A percentile compares a stretch with the other conserved stretches of the same genome.
Evolutionary conservation across 2,113 vertebrate species (phyloP).

Genomic region (Pterophyllum scalare): DNA sequence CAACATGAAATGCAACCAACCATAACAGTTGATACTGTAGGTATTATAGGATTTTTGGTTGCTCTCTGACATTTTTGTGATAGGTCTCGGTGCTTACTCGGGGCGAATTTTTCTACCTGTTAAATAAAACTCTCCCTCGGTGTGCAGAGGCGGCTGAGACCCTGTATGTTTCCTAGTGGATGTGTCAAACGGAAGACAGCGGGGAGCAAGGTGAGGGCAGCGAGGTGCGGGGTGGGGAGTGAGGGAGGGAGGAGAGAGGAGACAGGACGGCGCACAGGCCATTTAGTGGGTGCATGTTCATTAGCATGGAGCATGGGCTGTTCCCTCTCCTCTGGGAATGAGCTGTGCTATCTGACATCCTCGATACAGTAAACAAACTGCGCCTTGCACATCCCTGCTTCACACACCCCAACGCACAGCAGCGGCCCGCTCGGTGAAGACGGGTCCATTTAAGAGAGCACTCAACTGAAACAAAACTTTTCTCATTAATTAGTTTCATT

Average conservation of each 20-base stretch:
- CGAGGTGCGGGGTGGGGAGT: conserved; percentile 23
- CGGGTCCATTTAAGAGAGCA: conserved; percentile 41
- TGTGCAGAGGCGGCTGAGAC: conserved; percentile 53
- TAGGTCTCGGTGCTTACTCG: conserved; percentile 40
- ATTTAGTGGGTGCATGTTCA: conserved; percentile 76
- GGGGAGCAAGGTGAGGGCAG: conserved; percentile 65
- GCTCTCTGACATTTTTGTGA: conserved; percentile 59
- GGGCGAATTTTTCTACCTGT: conserved; percentile 50
- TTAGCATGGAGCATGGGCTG: conserved; percentile 73
- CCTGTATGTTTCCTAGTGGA: conserved; percentile 71
- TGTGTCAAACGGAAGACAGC: conserved; percentile 74
- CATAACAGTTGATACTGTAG: conserved; percentile 57
- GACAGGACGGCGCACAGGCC: conserved; percentile 52
- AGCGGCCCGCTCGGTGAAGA: conserved; percentile 16
- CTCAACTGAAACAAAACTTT: conserved; percentile 57
- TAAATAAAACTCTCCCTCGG: conserved; percentile 61
- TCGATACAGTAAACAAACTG: conserved; percentile 69
- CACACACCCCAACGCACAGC: conserved; percentile 28
- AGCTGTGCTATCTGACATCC: conserved; percentile 59
- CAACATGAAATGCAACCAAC: conserved; percentile 63
- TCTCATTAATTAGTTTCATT: conserved; percentile 63
- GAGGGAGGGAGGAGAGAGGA: conserved; percentile 13
- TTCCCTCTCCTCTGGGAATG: conserved; percentile 50
- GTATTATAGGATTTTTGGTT: conserved; percentile 56
- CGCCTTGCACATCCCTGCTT: conserved; percentile 35